Conservation (phyloP, 2,797 vertebrate species). For the Echiichthys vipera region DNA sequence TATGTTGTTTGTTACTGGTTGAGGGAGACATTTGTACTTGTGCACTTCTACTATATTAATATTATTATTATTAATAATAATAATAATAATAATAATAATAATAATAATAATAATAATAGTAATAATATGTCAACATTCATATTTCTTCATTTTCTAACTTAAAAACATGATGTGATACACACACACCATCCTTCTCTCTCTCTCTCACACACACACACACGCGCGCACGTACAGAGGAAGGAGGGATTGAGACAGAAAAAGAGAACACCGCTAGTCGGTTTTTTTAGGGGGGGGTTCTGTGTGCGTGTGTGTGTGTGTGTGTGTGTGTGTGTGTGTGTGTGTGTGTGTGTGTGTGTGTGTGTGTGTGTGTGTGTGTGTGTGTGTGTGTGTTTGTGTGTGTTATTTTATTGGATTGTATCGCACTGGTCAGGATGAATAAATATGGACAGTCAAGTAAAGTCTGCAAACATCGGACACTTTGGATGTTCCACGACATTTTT, state of each 20-base stretch:
- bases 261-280: constrained; percentile 31
- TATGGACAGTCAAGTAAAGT: constrained; percentile 31
- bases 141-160: background rate
- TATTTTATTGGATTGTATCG: constrained; percentile 31
- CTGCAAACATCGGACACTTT: constrained; percentile 31
- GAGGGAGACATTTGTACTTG: constrained; percentile 34
- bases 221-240: background rate
- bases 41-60: constrained; percentile 20
- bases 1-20: constrained; percentile 14
- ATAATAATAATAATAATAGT: background rate
- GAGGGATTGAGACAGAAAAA: constrained; percentile 20
- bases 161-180: constrained; percentile 11
- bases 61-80: background rate
- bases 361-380: background rate
- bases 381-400: background rate
- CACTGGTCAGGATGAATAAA: constrained; percentile 49
- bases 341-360: background rate
- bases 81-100: background rate
- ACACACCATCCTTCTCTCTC: background rate
- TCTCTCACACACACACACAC: background rate
- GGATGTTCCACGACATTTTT: constrained; percentile 40
- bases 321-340: background rate
- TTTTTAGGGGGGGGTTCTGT: background rate
- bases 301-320: background rate
- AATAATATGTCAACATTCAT: background rate